Evolutionary conservation across 1,140 invertebrate species (phyloP).

Genomic region (Bombus pascuorum): DNA sequence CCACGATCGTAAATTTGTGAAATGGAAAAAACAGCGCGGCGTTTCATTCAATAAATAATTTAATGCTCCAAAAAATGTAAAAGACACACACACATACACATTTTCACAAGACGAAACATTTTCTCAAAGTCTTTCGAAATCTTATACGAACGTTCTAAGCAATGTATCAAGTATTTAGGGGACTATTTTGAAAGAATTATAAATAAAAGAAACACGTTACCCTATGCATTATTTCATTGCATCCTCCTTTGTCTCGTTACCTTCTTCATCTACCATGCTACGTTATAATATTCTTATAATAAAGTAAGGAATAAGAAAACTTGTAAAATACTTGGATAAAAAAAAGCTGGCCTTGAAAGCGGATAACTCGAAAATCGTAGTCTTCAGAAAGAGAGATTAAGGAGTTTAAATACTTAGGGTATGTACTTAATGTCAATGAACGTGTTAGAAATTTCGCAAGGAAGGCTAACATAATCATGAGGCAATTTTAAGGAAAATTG

Average conservation of each 20-base stretch:
- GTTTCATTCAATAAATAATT: slow-evolving; percentile 1
- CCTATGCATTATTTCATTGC: background rate
- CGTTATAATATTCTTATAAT: background rate
- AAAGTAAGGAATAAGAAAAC: background rate
- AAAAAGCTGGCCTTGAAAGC: no score
- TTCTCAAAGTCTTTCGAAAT: slow-evolving; percentile 37
- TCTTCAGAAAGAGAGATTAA: no score
- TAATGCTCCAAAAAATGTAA: background rate
- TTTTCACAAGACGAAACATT: background rate
- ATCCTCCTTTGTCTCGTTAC: background rate
- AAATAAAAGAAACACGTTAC: background rate
- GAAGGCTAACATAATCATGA: no score
- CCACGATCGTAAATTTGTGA: background rate
- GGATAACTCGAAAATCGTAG: no score
- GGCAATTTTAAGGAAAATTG: no score
- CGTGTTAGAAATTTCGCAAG: no score
- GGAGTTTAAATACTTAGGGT: no score
- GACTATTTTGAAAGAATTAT: slow-evolving; percentile 36
- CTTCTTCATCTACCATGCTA: background rate
- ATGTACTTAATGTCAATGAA: no score
- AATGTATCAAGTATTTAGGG: slow-evolving; percentile 36
- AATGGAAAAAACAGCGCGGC: background rate
- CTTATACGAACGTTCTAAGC: slow-evolving; percentile 37
- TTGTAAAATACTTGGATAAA: no score
- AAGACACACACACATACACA: background rate